phyloP scores from a whole-genome alignment of 2,888 invertebrate genomes.

The Drosophila longiperda region DNA sequence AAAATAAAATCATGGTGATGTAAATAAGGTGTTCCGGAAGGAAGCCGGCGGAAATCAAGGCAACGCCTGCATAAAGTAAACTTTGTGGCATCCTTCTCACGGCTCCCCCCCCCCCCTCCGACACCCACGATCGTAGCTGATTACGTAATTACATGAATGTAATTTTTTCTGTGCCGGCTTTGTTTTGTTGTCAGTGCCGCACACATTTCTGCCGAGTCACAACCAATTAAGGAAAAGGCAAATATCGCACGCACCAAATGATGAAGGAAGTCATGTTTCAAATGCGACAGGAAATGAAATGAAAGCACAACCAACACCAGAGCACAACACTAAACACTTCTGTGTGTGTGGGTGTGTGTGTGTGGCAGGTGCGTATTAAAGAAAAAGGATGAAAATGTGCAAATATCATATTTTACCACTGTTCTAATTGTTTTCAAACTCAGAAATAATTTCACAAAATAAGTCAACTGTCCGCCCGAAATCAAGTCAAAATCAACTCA shows the following conservation, averaged over 20 bases:
- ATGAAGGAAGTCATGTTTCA: conserved; percentile 48
- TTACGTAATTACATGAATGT: conserved; percentile 70
- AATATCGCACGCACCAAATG: conserved; percentile 36
- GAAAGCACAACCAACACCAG: conserved; percentile 7
- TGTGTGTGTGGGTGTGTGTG: background rate
- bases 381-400: conserved; percentile 9
- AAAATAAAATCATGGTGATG: conserved; percentile 20
- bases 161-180: conserved; percentile 46
- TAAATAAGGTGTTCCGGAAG: conserved; percentile 47
- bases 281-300: conserved; percentile 50
- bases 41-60: conserved; percentile 53
- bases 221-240: conserved; percentile 56
- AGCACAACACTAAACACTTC: background rate
- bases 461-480: conserved; percentile 16
- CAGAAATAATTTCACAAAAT: conserved; percentile 5
- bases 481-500: conserved; percentile 6
- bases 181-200: conserved; percentile 27
- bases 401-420: conserved; percentile 17
- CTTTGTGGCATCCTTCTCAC: conserved; percentile 35
- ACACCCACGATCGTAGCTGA: conserved; percentile 33
- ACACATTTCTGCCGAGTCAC: conserved; percentile 39
- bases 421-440: conserved; percentile 12
- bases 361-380: conserved; percentile 40
- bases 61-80: conserved; percentile 54
- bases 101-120: background rate